A percentile compares a stretch with the other conserved stretches of the same genome.
Conservation (phyloP, 2,888 invertebrate species). For the Cremastinae sp. region DNA sequence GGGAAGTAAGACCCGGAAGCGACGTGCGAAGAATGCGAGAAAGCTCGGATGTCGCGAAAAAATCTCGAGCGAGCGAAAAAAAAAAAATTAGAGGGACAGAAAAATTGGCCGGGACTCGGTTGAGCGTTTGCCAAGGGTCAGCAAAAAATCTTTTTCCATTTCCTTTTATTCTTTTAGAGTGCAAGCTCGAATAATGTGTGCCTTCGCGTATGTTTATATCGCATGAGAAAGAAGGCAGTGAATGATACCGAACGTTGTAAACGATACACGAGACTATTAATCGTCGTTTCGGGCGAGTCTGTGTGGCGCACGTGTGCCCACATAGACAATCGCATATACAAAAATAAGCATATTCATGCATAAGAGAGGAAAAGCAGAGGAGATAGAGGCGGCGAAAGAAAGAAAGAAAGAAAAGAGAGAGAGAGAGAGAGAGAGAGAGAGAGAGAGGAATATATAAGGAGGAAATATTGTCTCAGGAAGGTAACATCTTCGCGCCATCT, state of each 20-base stretch:
- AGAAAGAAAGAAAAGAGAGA: neutral
- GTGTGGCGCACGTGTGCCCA: slow-evolving; percentile 14
- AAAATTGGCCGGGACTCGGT: slow-evolving; percentile 18
- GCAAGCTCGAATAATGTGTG: neutral
- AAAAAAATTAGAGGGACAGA: slow-evolving; percentile 3
- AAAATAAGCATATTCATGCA: neutral
- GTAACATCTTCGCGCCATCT: slow-evolving; percentile 34
- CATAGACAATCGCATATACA: slow-evolving; percentile 1
- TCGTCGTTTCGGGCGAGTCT: slow-evolving; percentile 50
- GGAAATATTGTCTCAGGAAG: slow-evolving; percentile 44
- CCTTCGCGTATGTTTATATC: slow-evolving; percentile 3
- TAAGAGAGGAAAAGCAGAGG: slow-evolving; percentile 7
- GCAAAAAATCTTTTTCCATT: slow-evolving; percentile 1
- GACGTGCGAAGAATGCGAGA: slow-evolving; percentile 36
- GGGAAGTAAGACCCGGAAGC: slow-evolving; percentile 40
- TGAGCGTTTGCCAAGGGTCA: slow-evolving; percentile 50
- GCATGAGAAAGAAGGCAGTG: slow-evolving; percentile 47
- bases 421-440: neutral
- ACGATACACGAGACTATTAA: slow-evolving; percentile 61
- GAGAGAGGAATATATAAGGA: slow-evolving; percentile 9
- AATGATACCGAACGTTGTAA: slow-evolving; percentile 60
- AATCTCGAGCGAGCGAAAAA: slow-evolving; percentile 20
- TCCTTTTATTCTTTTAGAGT: slow-evolving; percentile 18
- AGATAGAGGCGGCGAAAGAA: neutral
- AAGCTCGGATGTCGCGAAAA: slow-evolving; percentile 6